Evolutionary conservation across 2,797 vertebrate species (phyloP).

Genomic region (Champsocephalus esox): DNA sequence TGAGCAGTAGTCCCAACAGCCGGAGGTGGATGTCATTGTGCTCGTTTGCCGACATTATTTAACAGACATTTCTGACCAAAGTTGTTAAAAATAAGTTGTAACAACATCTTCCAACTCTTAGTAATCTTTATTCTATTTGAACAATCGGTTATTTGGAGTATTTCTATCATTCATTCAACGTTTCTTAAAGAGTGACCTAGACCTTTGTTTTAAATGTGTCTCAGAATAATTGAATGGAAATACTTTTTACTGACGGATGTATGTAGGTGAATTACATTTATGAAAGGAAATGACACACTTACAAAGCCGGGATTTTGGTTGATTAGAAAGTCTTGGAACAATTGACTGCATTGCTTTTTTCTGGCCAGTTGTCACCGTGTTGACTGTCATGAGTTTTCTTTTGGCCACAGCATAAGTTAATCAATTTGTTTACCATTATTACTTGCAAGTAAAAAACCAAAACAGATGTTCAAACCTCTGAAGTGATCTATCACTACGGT

Average conservation of each 20-base stretch:
- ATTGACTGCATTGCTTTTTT: no score
- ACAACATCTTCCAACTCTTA: neutral
- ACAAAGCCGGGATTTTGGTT: no score
- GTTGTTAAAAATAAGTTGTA: neutral
- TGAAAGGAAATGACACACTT: neutral
- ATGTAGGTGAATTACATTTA: conserved; percentile 30
- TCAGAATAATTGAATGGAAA: conserved; percentile 9
- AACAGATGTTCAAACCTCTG: neutral
- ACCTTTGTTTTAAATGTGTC: conserved; percentile 19
- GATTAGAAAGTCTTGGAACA: no score
- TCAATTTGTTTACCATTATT: conserved; percentile 8
- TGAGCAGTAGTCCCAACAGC: conserved; percentile 32
- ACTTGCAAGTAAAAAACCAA: neutral
- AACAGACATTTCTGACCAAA: conserved; percentile 14
- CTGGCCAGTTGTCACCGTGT: neutral
- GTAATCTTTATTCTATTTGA: neutral
- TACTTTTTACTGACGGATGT: conserved; percentile 16
- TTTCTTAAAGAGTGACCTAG: conserved; percentile 16
- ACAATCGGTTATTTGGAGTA: neutral
- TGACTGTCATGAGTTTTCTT: neutral
- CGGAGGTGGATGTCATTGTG: conserved; percentile 12
- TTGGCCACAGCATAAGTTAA: neutral
- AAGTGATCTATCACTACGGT: conserved; percentile 1
- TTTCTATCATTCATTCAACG: neutral
- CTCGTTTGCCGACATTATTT: conserved; percentile 21